These are phyloP conservation scores for Gymnodraco acuticeps DNA, from an alignment of 2,797 vertebrate species.

Conservation along the genomic window DNA sequence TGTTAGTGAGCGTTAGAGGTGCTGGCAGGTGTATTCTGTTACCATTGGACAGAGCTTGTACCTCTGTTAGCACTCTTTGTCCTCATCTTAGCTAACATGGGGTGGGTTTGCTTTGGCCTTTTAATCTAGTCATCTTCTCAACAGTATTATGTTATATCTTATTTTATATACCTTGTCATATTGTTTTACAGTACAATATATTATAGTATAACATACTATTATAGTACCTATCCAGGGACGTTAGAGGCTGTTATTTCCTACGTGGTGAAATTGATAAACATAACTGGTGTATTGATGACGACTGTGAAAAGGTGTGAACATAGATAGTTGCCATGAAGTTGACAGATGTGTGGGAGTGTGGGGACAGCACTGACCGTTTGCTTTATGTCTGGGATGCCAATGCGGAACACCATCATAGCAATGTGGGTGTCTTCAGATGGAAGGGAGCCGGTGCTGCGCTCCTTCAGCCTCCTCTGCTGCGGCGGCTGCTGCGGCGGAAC, in stretches of 20 bases:
- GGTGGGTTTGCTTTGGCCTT: too few relatives aligned
- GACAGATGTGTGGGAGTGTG: constrained; percentile 9
- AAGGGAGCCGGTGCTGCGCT: constrained; percentile 84
- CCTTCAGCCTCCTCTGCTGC: constrained; percentile 85
- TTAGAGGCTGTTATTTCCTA: not conserved
- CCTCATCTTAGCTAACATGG: too few relatives aligned
- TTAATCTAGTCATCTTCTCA: too few relatives aligned
- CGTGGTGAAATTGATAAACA: not conserved
- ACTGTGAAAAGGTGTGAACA: not conserved
- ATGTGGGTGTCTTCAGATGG: constrained; percentile 90
- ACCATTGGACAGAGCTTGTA: too few relatives aligned
- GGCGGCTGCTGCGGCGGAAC: constrained; percentile 68
- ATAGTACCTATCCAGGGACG: not conserved
- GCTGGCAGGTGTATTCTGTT: too few relatives aligned
- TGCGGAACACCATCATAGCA: constrained; percentile 95
- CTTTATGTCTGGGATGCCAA: constrained; percentile 96
- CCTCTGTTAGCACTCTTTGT: too few relatives aligned
- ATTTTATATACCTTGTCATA: too few relatives aligned
- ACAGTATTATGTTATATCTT: too few relatives aligned
- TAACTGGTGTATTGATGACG: not conserved
- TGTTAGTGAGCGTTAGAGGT: too few relatives aligned
- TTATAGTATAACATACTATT: not conserved
- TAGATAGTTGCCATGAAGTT: not conserved
- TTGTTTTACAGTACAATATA: too few relatives aligned
- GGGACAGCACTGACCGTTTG: constrained; percentile 89